Conservation (phyloP, 1,140 invertebrate genomes). For the Harlomillsia oculata region DNA sequence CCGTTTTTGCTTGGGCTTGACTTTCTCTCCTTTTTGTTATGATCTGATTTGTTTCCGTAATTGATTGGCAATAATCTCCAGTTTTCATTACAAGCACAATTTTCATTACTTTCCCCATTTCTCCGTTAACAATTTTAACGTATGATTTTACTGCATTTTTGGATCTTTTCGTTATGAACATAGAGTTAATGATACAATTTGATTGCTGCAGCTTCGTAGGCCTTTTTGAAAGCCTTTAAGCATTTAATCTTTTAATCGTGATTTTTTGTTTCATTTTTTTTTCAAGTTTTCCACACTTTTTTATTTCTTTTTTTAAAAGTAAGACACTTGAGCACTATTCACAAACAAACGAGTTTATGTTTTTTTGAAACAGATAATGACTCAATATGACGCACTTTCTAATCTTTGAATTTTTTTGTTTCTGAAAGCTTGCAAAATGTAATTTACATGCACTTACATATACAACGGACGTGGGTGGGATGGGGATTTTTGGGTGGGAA, state of each 20-base stretch:
- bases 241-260: neutral
- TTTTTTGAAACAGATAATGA: constrained; percentile 2
- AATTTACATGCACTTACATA: constrained; percentile 27
- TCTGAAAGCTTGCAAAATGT: too few relatives aligned
- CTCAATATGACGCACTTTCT: constrained; percentile 6
- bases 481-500: neutral
- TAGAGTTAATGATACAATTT: too few relatives aligned
- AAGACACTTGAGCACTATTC: constrained; percentile 26
- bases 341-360: constrained; percentile 31
- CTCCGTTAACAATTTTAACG: neutral
- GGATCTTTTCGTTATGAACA: too few relatives aligned
- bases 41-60: neutral
- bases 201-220: too few relatives aligned
- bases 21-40: neutral
- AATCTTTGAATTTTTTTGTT: neutral
- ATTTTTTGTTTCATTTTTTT: neutral
- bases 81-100: neutral
- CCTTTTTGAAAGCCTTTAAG: neutral
- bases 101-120: neutral
- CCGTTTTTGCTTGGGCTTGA: too few relatives aligned
- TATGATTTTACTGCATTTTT: neutral
- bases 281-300: constrained; percentile 7
- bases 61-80: too few relatives aligned
- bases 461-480: constrained; percentile 14
- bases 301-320: constrained; percentile 10